These are phyloP conservation scores for Psammodynastes pulverulentus DNA, from an alignment of 2,113 vertebrate genomes.

Conservation along the genomic window DNA sequence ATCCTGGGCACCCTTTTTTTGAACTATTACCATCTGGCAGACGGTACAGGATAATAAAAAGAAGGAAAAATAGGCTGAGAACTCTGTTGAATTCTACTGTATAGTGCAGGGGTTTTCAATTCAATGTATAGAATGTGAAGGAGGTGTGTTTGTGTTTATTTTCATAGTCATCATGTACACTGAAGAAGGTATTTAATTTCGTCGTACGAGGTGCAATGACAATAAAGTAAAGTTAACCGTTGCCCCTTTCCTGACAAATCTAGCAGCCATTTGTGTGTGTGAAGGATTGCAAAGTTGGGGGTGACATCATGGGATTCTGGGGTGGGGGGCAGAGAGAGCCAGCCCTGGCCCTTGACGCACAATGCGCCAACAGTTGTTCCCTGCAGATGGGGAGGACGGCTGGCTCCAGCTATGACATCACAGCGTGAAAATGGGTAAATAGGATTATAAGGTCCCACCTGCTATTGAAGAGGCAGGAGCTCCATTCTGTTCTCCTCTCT, in stretches of 20 bases:
- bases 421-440: slow-evolving; percentile 77
- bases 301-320: slow-evolving; percentile 72
- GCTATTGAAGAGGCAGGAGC: slow-evolving; percentile 68
- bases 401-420: slow-evolving; percentile 83
- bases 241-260: slow-evolving; percentile 50
- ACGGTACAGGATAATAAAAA: no score
- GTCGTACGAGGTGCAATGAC: no score
- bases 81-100: no score
- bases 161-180: no score
- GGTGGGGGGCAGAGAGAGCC: slow-evolving; percentile 75
- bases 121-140: no score
- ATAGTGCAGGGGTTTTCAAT: no score
- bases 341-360: slow-evolving; percentile 54
- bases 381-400: slow-evolving; percentile 76
- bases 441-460: slow-evolving; percentile 75
- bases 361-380: slow-evolving; percentile 78
- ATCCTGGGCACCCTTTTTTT: no score
- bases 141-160: no score
- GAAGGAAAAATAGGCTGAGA: no score
- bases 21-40: no score
- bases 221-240: no score
- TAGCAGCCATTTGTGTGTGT: slow-evolving; percentile 56
- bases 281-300: slow-evolving; percentile 65
- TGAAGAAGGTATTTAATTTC: no score
- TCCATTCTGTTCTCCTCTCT: slow-evolving; percentile 9